Evolutionary conservation across 92 coral and sea anemone genomes (phyloP), one percentile per base, ranked within the genome.

Genomic region (Phenganax subtilis): DNA sequence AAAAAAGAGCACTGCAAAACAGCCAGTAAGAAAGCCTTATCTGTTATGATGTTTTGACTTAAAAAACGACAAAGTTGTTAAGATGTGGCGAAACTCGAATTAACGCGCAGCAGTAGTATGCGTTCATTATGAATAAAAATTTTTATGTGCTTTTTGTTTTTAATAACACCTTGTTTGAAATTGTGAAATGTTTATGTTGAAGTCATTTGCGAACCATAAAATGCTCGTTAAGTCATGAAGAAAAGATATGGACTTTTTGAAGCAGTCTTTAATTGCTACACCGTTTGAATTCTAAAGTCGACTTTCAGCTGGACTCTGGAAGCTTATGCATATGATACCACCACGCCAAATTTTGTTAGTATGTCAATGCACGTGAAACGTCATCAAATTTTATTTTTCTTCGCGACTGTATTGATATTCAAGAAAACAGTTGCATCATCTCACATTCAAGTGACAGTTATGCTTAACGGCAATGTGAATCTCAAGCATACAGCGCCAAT

Each of bases 341-440:
- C 5, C 47, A 37, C 3, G 47, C 47, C 47, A 37, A 37, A 37
- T 37, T 37, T 37, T 37, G 47, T 37, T 37, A 3, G 47, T 68
- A 68, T 68, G 73, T 68, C 73, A 68, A 10, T 8, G 12, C 16
- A 53, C 16, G 9, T 51, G 10, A 68, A 30, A 68, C 11, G 17
- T 68, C 54, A 37, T 68, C 73, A 68, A 68, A 10, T 68, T 20
- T 9, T 68, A 37, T 37, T 68, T 68, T 68, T 28, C 73, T 68
- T 30, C 47, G 52, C 16, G 11, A 12, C 73, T 30, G 11, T 37
- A 68, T 30, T 68, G 53, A 68, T 68, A 68, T 37, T 10, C 16
- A n/a, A 68, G 37, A 28, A 10, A 12, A 37, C 72, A 66, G 72
- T 20, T 51, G 54, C 9, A 12, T 52, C 71, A 2, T 57, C 55